Conservation (phyloP, 2,797 vertebrate genomes). For the Rhynchonycteris naso region DNA sequence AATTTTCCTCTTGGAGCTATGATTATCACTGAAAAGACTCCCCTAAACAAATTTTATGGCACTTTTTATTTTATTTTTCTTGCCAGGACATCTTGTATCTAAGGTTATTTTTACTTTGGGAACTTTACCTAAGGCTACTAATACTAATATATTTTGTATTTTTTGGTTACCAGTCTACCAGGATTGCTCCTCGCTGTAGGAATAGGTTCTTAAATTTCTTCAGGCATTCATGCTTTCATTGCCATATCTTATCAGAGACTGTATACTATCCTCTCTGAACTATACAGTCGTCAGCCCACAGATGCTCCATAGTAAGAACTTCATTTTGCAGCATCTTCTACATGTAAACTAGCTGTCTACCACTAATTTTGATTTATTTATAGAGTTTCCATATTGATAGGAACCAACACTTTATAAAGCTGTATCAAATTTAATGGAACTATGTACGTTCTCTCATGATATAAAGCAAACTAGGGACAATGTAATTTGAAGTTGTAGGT, state of each 20-base stretch:
- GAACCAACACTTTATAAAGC: background rate
- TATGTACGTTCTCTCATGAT: background rate
- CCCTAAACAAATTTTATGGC: background rate
- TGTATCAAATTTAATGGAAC: background rate
- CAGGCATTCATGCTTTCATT: background rate
- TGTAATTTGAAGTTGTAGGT: background rate
- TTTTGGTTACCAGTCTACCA: background rate
- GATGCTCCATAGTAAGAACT: background rate
- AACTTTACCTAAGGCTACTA: background rate
- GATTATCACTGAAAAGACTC: background rate
- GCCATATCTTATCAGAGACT: background rate
- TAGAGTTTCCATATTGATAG: background rate
- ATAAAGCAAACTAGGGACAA: background rate
- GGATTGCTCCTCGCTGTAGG: background rate
- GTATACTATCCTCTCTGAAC: background rate
- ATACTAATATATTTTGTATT: background rate
- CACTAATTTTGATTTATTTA: background rate
- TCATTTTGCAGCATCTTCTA: background rate
- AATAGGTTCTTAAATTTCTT: background rate
- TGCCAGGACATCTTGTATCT: background rate
- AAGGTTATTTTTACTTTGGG: background rate
- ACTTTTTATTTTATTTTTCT: background rate
- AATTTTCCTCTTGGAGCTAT: background rate
- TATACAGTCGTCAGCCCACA: accelerated
- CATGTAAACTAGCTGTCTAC: background rate